Evolutionary conservation across 2,113 vertebrate genomes (phyloP).

Genomic region (Megaptera novaeangliae): DNA sequence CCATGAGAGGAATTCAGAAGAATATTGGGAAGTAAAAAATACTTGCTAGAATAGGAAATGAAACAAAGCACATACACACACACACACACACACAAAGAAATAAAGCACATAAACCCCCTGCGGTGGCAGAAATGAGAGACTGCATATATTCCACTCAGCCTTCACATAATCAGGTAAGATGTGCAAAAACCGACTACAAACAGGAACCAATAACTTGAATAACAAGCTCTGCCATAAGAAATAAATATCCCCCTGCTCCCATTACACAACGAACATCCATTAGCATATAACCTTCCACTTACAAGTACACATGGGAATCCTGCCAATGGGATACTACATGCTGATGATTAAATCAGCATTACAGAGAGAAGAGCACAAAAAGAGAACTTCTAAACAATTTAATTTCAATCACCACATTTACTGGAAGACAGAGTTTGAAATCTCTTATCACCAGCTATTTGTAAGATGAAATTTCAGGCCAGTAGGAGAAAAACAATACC

Average conservation of each 20-base stretch:
- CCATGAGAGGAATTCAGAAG: background rate
- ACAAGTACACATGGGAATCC: conserved; percentile 41
- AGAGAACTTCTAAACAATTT: conserved; percentile 45
- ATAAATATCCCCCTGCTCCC: background rate
- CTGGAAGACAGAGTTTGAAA: conserved; percentile 57
- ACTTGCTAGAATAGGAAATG: background rate
- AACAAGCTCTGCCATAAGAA: conserved; percentile 44
- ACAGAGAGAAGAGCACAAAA: conserved; percentile 33
- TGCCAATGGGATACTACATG: conserved; percentile 52
- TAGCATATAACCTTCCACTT: conserved; percentile 62
- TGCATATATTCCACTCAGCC: background rate
- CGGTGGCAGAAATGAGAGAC: background rate
- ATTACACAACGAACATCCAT: conserved; percentile 48
- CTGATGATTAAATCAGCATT: conserved; percentile 57
- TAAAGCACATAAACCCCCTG: background rate
- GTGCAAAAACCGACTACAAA: background rate
- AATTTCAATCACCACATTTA: conserved; percentile 45
- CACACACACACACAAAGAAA: too few relatives aligned
- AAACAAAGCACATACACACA: background rate
- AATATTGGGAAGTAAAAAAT: background rate
- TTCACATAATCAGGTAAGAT: background rate
- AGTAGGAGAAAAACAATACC: conserved; percentile 22
- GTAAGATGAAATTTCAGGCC: conserved; percentile 63
- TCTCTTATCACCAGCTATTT: conserved; percentile 47
- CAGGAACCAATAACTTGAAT: background rate